A percentile compares a stretch with the other conserved stretches of the same genome.
phyloP scores from a whole-genome alignment of 2,888 invertebrate species.

The Gryllus longicercus region DNA sequence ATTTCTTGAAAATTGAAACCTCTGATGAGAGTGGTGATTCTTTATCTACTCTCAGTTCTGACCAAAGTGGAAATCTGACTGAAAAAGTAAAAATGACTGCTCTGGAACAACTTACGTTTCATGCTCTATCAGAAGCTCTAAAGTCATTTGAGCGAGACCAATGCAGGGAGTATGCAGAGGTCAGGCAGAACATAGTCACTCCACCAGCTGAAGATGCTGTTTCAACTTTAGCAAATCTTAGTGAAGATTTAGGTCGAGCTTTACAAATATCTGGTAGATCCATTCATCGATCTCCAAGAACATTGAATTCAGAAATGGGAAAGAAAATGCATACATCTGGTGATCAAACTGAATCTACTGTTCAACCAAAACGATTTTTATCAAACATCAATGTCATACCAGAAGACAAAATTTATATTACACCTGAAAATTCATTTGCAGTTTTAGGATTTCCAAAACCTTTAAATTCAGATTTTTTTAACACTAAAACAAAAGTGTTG shows the following conservation, averaged over 20 bases:
- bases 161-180: neutral
- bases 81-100: neutral
- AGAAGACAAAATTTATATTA: too few species aligned
- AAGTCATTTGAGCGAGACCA: neutral
- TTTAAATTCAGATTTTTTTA: conserved; percentile 19
- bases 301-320: too few species aligned
- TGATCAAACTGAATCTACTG: too few species aligned
- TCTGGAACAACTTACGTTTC: neutral
- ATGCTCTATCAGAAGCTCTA: conserved; percentile 1
- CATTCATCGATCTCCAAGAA: neutral
- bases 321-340: too few species aligned
- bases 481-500: neutral
- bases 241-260: neutral
- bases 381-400: too few species aligned
- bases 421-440: neutral
- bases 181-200: too few species aligned
- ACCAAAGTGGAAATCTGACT: neutral
- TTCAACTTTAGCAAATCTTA: neutral
- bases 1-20: neutral
- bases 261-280: conserved; percentile 21
- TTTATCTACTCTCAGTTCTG: neutral
- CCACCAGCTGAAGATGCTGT: too few species aligned
- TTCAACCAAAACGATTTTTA: too few species aligned
- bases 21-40: neutral
- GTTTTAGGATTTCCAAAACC: conserved; percentile 19